Conservation (phyloP, 1,140 invertebrate species). For the Helicoverpa armigera region DNA sequence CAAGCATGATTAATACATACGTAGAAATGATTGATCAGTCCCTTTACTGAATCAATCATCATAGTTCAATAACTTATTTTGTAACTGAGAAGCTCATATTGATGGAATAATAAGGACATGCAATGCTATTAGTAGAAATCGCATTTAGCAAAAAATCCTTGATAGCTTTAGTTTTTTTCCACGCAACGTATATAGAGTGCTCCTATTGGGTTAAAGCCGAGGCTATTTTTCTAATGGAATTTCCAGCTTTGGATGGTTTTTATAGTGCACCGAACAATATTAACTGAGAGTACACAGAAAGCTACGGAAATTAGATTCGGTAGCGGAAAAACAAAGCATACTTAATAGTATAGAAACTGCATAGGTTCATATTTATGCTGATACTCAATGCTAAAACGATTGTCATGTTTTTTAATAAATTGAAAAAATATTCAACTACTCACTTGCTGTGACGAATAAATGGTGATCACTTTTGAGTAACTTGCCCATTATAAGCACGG, state of each 20-base stretch:
- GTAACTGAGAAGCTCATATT: not conserved
- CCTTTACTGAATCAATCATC: not conserved
- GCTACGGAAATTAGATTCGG: conserved; percentile 23
- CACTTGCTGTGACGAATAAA: too few relatives aligned
- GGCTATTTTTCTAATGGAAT: conserved; percentile 31
- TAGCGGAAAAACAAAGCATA: not conserved
- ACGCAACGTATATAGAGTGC: conserved; percentile 16
- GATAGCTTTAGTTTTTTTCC: conserved; percentile 26
- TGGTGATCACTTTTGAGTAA: too few relatives aligned
- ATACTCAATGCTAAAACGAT: too few relatives aligned
- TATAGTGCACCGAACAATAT: conserved; percentile 33
- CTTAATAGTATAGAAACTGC: conserved; percentile 8
- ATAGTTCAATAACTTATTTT: not conserved
- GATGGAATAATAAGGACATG: not conserved
- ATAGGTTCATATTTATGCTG: too few relatives aligned
- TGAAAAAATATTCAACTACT: too few relatives aligned
- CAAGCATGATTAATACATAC: too few relatives aligned
- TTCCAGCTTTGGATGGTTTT: conserved; percentile 29
- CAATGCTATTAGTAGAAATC: not conserved
- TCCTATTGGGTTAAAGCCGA: conserved; percentile 30
- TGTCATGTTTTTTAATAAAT: too few relatives aligned
- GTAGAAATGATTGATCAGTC: too few relatives aligned
- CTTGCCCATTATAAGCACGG: too few relatives aligned
- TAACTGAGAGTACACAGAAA: conserved; percentile 19
- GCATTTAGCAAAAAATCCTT: not conserved